Evolutionary conservation across 1,140 invertebrate genomes (phyloP), one percentile per base, ranked within the genome.

Genomic region (Papilio helenus): DNA sequence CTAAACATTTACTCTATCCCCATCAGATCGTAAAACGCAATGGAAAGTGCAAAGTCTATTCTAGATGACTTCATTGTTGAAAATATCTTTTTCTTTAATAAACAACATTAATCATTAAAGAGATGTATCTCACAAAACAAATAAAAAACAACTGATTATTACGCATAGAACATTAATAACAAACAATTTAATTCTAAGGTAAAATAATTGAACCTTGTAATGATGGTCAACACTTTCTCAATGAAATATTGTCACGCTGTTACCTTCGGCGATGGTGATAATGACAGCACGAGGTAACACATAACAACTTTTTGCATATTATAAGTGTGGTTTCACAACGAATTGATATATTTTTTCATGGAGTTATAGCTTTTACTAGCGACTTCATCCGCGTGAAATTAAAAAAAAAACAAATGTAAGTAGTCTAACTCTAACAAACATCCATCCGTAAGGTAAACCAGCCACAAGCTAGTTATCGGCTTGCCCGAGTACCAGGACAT

Each of bases 141-240:
- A 73, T 73, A 44, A 23, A 20, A 73, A 73, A 46, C 20, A 72
- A 42, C 34, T 73, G 55, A n/a, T 61, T 61, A 61, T 26, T 61
- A 46, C 42, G n/a, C 20, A 73, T 49, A 18, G 42, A 23, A n/a
- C 18, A 49, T 74, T 16, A 74, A 77, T 77, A 76, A 55, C 14
- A 34, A 34, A 58, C 49, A 58, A 39, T 7, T 76, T 26, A 61
- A 26, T 61, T 26, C 58, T 14, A 20, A 26, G 29, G 49, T 20
- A 42, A 77, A 39, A 77, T n/a, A 61, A 77, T 65, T 58, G 74
- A 76, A 58, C 74, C 74, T 76, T 76, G 74, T 26, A 23, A 16
- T 61, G 74, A 58, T 39, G 74, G 49, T 39, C 51, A 46, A n/a
- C 49, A 26, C 74, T 76, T 76, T 76, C 74, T 76, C 74, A 76